Percentiles rank a stretch among this genome's conserved stretches.
Conservation (phyloP, 2,888 invertebrate species). For the Drosophila vallismaia region DNA sequence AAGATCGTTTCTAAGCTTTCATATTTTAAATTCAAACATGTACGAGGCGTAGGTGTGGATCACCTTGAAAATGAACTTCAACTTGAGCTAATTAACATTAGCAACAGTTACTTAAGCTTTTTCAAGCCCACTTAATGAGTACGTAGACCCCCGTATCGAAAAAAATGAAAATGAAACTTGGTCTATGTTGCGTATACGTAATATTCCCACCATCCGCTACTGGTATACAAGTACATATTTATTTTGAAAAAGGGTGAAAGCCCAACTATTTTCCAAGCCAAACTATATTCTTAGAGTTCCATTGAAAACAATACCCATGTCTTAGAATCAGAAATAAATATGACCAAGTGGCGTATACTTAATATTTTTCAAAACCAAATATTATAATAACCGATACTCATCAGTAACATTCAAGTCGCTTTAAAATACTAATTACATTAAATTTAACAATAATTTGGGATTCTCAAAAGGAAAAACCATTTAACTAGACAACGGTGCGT, state of each 20-base stretch:
- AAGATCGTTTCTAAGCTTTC: not conserved
- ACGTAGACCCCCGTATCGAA: not conserved
- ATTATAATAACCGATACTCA: too few species aligned
- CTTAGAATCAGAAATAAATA: too few species aligned
- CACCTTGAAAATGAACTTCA: constrained; percentile 29
- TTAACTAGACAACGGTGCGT: not conserved
- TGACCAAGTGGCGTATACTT: too few species aligned
- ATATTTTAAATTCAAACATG: not conserved
- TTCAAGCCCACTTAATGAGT: constrained; percentile 6
- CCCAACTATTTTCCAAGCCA: too few species aligned
- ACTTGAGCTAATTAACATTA: constrained; percentile 22
- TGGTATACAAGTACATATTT: not conserved
- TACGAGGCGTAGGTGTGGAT: constrained; percentile 9
- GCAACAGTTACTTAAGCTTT: constrained; percentile 14
- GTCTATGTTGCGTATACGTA: not conserved
- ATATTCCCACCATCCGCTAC: not conserved
- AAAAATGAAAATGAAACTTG: not conserved
- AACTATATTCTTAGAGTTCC: too few species aligned
- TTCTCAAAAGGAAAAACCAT: too few species aligned
- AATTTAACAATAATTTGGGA: too few species aligned
- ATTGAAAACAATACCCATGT: too few species aligned
- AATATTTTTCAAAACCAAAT: too few species aligned
- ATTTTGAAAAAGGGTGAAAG: too few species aligned
- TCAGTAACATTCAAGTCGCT: too few species aligned
- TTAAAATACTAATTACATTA: too few species aligned